Evolutionary conservation across 2,888 invertebrate species (phyloP).

Genomic region (Drosophila testacea): DNA sequence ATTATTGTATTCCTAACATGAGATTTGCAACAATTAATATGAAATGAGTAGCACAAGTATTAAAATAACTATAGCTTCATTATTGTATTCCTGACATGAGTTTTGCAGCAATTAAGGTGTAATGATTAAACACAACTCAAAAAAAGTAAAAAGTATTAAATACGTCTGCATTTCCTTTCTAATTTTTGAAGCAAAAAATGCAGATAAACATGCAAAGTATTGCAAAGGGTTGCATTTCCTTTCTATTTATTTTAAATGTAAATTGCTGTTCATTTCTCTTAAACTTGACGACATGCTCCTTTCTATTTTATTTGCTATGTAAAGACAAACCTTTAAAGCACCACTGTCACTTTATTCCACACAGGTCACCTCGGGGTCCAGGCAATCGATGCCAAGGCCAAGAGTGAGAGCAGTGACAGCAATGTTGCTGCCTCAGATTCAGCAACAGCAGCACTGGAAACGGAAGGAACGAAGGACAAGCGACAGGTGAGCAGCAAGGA

Average conservation of each 20-base stretch:
- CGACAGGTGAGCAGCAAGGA: slow-evolving; percentile 83
- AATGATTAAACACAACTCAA: not conserved
- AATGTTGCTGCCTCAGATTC: slow-evolving; percentile 33
- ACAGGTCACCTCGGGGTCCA: slow-evolving; percentile 64
- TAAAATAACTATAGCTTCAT: not conserved
- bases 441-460: slow-evolving; percentile 28
- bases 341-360: not conserved
- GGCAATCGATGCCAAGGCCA: slow-evolving; percentile 66
- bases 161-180: not conserved
- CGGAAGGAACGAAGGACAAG: slow-evolving; percentile 82
- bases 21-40: not conserved
- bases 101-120: not conserved
- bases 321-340: not conserved
- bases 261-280: not conserved
- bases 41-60: not conserved
- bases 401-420: slow-evolving; percentile 30
- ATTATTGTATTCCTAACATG: not conserved
- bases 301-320: slow-evolving; percentile 24
- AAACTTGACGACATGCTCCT: not conserved
- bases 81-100: not conserved
- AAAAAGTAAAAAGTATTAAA: too few relatives aligned
- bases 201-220: too few relatives aligned
- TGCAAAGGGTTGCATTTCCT: not conserved
- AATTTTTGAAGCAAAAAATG: not conserved
- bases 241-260: not conserved